These are phyloP conservation scores for Scaptomyza flava DNA, from an alignment of 2,888 invertebrate species.

Conservation along the genomic window DNA sequence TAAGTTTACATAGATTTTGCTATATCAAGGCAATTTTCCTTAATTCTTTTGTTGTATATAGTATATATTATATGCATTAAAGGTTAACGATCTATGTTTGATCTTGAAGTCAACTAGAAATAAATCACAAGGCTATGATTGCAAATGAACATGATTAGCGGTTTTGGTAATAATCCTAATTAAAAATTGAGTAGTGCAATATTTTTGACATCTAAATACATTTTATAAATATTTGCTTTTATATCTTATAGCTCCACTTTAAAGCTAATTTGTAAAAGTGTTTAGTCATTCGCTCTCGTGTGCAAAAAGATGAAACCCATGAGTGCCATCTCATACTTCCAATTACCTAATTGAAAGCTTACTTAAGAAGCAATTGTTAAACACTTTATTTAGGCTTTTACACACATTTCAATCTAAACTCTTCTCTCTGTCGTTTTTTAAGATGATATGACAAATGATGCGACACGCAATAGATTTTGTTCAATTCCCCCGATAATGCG, in stretches of 20 bases:
- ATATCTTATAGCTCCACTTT: background rate
- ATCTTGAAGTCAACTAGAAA: conserved; percentile 29
- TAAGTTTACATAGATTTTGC: conserved; percentile 2
- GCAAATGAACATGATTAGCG: background rate
- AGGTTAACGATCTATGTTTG: conserved; percentile 31
- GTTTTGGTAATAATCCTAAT: background rate
- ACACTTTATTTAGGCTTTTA: conserved; percentile 33
- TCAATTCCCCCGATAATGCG: conserved; percentile 58
- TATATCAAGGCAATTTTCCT: conserved; percentile 23
- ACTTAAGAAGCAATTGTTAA: conserved; percentile 31
- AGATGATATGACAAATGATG: conserved; percentile 50
- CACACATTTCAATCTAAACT: background rate
- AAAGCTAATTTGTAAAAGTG: conserved; percentile 27
- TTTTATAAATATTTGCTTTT: background rate
- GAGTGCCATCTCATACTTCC: conserved; percentile 5
- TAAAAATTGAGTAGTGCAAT: too few species aligned
- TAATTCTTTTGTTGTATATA: conserved; percentile 3
- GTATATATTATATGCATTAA: background rate
- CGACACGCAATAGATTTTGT: conserved; percentile 51
- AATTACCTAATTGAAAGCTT: conserved; percentile 44
- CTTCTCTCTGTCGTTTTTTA: background rate
- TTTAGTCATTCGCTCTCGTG: conserved; percentile 9
- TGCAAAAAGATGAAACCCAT: conserved; percentile 16
- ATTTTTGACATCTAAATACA: too few species aligned
- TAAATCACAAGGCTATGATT: conserved; percentile 14